Evolutionary conservation across 2,113 vertebrate genomes (phyloP).

Genomic region (Nycticryphes semicollaris): DNA sequence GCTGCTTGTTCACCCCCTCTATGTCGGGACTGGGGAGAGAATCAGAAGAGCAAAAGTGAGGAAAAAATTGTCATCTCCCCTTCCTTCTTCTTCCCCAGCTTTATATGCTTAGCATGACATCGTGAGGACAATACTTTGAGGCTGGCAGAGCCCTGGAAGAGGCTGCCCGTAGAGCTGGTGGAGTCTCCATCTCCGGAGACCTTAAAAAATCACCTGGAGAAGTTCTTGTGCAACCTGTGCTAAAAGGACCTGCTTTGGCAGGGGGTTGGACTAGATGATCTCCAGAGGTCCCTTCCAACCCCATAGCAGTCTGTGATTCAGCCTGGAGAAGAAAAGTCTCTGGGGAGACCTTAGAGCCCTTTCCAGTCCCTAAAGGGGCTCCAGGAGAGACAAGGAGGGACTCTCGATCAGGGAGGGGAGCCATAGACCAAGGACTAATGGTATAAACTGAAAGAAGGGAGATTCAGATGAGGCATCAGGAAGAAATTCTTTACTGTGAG

Average conservation of each 20-base stretch:
- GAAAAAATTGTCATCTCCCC: background rate
- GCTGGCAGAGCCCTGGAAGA: no score
- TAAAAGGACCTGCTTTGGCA: no score
- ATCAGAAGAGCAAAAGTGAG: background rate
- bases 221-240: no score
- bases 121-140: background rate
- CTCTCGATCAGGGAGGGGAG: background rate
- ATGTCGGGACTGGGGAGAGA: background rate
- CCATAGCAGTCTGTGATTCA: background rate
- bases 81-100: background rate
- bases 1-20: background rate
- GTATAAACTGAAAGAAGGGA: background rate
- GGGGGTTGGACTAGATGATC: no score
- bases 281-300: no score
- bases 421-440: background rate
- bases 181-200: no score
- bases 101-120: background rate
- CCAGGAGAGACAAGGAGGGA: background rate
- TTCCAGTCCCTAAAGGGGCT: background rate
- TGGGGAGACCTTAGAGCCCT: background rate
- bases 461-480: no score
- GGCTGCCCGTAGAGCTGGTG: no score
- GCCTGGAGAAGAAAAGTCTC: background rate
- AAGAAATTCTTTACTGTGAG: background rate
- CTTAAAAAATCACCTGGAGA: no score